Conservation (phyloP, 2,888 invertebrate species). For the Adelognathus sp. region DNA sequence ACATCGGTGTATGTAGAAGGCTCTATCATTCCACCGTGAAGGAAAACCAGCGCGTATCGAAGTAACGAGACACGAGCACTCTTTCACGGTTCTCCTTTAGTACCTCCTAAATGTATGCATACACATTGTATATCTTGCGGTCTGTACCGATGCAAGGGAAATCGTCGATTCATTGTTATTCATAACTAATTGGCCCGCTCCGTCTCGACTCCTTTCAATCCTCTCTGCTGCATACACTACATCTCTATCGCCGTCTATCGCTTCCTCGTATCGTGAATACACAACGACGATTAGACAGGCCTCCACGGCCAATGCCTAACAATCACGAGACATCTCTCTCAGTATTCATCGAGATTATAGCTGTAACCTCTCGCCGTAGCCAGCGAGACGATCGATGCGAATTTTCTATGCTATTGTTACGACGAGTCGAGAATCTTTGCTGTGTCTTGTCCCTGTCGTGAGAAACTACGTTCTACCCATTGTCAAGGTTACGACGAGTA, state of each 20-base stretch:
- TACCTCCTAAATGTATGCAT: neutral
- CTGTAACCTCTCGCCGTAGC: neutral
- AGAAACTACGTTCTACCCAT: conserved; percentile 63
- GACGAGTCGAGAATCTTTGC: conserved; percentile 3
- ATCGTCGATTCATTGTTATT: conserved; percentile 13
- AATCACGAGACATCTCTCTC: conserved; percentile 13
- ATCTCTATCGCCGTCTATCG: conserved; percentile 6
- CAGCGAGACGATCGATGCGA: conserved; percentile 14
- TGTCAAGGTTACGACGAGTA: conserved; percentile 67
- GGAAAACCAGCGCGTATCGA: conserved; percentile 47
- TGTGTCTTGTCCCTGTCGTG: conserved; percentile 35
- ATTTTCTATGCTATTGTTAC: neutral
- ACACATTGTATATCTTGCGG: neutral
- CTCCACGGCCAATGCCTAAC: conserved; percentile 18
- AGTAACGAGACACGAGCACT: conserved; percentile 35
- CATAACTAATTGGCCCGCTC: conserved; percentile 21
- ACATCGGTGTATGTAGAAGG: neutral
- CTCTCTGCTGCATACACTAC: neutral
- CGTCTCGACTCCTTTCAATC: neutral
- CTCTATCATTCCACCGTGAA: conserved; percentile 36
- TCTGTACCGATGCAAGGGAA: neutral
- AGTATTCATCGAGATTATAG: conserved; percentile 20
- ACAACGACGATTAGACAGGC: conserved; percentile 11
- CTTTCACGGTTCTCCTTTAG: conserved; percentile 6
- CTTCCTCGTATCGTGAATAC: conserved; percentile 24